Evolutionary conservation across 2,888 invertebrate species (phyloP).

Genomic region (Cheilosia vulpina): DNA sequence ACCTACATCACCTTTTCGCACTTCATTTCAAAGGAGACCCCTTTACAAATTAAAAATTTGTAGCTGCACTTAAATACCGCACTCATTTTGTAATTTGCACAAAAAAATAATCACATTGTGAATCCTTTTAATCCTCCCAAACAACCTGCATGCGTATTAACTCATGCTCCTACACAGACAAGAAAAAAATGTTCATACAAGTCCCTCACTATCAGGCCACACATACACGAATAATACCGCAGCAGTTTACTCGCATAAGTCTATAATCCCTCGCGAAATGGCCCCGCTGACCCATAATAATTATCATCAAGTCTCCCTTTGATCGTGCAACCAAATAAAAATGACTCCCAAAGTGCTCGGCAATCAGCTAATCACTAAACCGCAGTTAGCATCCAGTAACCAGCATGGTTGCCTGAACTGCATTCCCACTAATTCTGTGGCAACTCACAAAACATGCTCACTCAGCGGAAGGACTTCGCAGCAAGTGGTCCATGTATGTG

Average conservation of each 20-base stretch:
- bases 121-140: constrained; percentile 28
- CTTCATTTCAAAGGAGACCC: neutral
- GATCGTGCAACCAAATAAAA: constrained; percentile 31
- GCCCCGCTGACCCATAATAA: constrained; percentile 51
- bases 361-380: constrained; percentile 74
- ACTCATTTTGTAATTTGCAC: too few relatives aligned
- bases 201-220: constrained; percentile 7
- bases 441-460: constrained; percentile 56
- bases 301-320: constrained; percentile 42
- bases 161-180: constrained; percentile 5
- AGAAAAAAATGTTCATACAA: neutral
- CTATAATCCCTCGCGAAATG: constrained; percentile 37
- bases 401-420: constrained; percentile 55
- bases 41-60: too few relatives aligned
- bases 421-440: constrained; percentile 57
- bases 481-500: constrained; percentile 10
- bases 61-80: too few relatives aligned
- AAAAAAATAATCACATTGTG: neutral
- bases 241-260: constrained; percentile 30
- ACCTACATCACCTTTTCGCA: neutral
- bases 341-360: constrained; percentile 40
- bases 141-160: constrained; percentile 1
- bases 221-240: neutral
- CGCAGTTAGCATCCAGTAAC: constrained; percentile 59
- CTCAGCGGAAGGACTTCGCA: constrained; percentile 39